Conservation (phyloP, 2,113 vertebrate species). For the Nothoprocta pentlandii region DNA sequence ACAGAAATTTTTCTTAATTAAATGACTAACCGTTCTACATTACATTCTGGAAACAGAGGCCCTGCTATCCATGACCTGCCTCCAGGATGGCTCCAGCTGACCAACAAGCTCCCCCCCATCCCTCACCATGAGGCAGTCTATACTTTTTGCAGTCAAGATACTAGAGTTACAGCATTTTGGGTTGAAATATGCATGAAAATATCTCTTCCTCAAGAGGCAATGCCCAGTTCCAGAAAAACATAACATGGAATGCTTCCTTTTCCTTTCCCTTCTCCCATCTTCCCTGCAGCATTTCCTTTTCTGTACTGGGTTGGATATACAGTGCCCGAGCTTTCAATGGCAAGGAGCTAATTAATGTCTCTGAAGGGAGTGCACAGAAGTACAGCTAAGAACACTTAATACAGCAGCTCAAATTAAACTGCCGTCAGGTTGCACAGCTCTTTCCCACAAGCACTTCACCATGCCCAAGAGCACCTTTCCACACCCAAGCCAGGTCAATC, state of each 20-base stretch:
- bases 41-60: neutral
- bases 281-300: neutral
- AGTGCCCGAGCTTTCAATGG: neutral
- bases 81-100: neutral
- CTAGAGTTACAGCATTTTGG: neutral
- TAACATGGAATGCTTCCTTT: neutral
- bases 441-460: neutral
- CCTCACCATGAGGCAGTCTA: neutral
- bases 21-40: neutral
- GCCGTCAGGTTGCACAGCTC: neutral
- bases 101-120: neutral
- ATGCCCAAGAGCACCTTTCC: neutral
- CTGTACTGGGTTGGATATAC: neutral
- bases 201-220: neutral
- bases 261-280: neutral
- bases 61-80: neutral
- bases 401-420: neutral
- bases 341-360: neutral
- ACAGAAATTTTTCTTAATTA: neutral
- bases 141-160: neutral
- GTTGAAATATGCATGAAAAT: neutral
- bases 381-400: rapidly evolving
- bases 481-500: neutral
- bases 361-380: rapidly evolving
- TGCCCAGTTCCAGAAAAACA: neutral